Evolutionary conservation across 2,888 invertebrate species (phyloP), one percentile per base, ranked within the genome.

Genomic region (Cataglyphis albicans): DNA sequence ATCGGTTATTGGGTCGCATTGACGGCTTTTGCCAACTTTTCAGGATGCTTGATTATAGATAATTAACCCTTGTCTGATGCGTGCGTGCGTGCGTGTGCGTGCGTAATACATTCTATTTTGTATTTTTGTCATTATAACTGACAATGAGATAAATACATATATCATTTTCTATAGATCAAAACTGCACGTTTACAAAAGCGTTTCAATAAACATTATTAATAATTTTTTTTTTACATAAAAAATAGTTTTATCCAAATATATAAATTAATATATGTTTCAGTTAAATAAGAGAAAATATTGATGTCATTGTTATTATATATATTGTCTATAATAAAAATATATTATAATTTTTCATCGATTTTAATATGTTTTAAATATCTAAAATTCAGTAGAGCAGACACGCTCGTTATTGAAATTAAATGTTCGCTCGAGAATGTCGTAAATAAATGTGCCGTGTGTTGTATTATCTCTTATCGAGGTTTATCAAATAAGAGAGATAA

Each of bases 401-500:
- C 12, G 18, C 18, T 59, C 4, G 55, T 78, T 44, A 59, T 32
- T 44, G 68, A 41, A 80, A 61, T 61, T 44, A 80, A 70, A 80
- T 70, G 12, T 68, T 48, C 18, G 32, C 12, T n/a, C 9, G 35
- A 65, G 32, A 48, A 61, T 3, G 44, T 80, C 35, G 70, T 35
- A 68, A 80, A 80, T 48, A 70, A 70, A 59, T 44, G 3, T 29
- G 57, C 12, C 48, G n/a, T n/a, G 44, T 48, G 7, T n/a, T n/a
- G n/a, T 6, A 52, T 2, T 2, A 35, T 9, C 18, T 59, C 59
- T 80, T 80, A 80, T 80, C 70, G 15, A 10, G 18, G 35, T 44
- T 80, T 80, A 80, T 80, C 78, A 80, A 80, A 61, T 61, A 70
- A 78, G 57, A 78, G 35, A 44, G 78, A 80, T 80, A 80, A 80